Evolutionary conservation across 2,113 vertebrate genomes (phyloP), one percentile per base, ranked within the genome.

Genomic region (Apeltes quadracus): DNA sequence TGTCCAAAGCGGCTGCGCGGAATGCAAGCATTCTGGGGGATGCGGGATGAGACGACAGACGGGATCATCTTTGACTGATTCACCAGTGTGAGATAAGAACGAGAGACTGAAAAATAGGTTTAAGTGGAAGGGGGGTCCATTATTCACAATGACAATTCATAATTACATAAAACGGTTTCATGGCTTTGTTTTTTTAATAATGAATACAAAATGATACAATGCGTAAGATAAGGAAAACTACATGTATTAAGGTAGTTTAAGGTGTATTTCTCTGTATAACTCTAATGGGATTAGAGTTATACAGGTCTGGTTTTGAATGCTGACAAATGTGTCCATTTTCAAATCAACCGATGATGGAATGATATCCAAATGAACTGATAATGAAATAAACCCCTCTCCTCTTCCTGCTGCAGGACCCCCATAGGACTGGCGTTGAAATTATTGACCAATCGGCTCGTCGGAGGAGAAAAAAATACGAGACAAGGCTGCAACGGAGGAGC

Each of bases 401-500:
- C 69, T 76, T 85, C 73, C 75, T 84, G 83, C 32, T 57, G 27
- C 38, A 59, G 18, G 61, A 76, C 62, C 68, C 59, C 48, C 48
- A 41, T 63, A 78, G 81, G 77, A 73, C 22, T 48, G 77, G 43
- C 15, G 53, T 58, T 46, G 51, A 3, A 48, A 59, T 48, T 38
- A 65, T 81, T 34, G 32, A 78, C 88, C 90, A 91, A 89, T 89
- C 72, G 71, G 85, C 74, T 70, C 22, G 22, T 73, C 65, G 59
- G 77, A 73, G 23, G 41, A 18, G 16, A 53, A 53, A 51, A 63
- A 79, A 71, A 86, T 29, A 84, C 66, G 69, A 48, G 74, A 23
- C 22, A 25, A 22, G 75, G 63, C 64, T 67, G 23, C 61, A 43
- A 27, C 65, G 13, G 69, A 57, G 81, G 75, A 76, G 81, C 87